Percentiles rank a stretch among this genome's conserved stretches.
phyloP scores from a whole-genome alignment of 2,888 invertebrate genomes.

The Conomelus anceps region DNA sequence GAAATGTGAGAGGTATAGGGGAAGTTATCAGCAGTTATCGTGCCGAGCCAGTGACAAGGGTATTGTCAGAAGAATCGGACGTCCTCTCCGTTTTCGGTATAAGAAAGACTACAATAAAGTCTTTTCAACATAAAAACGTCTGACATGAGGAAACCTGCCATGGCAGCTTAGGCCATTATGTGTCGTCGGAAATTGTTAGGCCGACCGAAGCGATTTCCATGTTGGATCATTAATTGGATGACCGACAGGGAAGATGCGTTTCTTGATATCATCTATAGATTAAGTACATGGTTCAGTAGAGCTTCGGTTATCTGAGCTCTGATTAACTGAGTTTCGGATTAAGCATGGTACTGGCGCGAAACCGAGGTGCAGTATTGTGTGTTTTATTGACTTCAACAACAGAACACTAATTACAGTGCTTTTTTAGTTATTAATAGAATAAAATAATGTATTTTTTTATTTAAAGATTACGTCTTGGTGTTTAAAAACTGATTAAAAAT shows the following conservation, averaged over 20 bases:
- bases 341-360: too few relatives aligned
- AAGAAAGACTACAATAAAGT: neutral
- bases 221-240: neutral
- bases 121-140: neutral
- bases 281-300: too few relatives aligned
- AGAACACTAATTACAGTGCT: too few relatives aligned
- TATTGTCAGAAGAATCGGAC: neutral
- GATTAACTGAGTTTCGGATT: too few relatives aligned
- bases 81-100: neutral
- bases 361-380: too few relatives aligned
- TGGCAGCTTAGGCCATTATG: neutral
- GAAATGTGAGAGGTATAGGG: neutral
- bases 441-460: too few relatives aligned
- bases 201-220: neutral
- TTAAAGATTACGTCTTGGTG: too few relatives aligned
- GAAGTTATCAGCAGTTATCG: neutral
- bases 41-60: neutral
- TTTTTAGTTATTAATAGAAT: too few relatives aligned
- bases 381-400: too few relatives aligned
- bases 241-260: neutral
- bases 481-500: too few relatives aligned
- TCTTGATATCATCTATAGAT: neutral
- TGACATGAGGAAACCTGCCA: neutral
- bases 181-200: neutral
- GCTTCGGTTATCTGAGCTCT: too few relatives aligned